Evolutionary conservation across 2,113 vertebrate genomes (phyloP), one percentile per base, ranked within the genome.

Genomic region (Indri indri): DNA sequence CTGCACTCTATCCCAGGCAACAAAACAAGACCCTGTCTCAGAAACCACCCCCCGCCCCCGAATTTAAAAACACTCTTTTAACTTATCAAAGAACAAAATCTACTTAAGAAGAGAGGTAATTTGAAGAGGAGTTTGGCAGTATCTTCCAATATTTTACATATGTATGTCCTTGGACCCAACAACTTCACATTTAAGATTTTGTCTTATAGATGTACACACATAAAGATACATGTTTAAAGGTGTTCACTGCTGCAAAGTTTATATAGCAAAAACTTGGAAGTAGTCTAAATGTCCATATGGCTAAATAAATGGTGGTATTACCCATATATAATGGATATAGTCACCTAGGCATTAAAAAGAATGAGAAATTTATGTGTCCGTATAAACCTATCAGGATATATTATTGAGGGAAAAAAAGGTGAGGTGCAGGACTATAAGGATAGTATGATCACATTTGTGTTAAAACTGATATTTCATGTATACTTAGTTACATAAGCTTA

Each of bases 51-150:
- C n/a, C n/a, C n/a, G n/a, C 17, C 17, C 17, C 52, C 17, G 18
- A 18, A 54, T 57, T 22, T 57, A 57, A 50, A 92, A 81, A n/a
- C 5, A 63, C 14, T 66, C 18, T 66, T 91, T 76, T 80, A 73
- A 57, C 42, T 94, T 97, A 57, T 81, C 89, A 92, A 80, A 84
- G 25, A 95, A 59, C 57, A 95, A 88, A 90, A 80, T 88, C 54
- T 92, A 20, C 54, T 47, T 90, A 66, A 90, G 70, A 32, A 1
- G 25, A 87, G 71, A 95, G 32, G 47, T 40, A 65, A 50, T 90
- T 40, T 61, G 45, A 96, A 68, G 45, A 79, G 20, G 47, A 34
- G 6, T 66, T 88, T 66, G 50, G 52, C 65, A 61, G 34, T 66
- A 30, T 82, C 68, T 86, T 82, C 61, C 54, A 61, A 3, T 92